Evolutionary conservation across 2,797 vertebrate species (phyloP).

Genomic region (Hoplostethus atlanticus): DNA sequence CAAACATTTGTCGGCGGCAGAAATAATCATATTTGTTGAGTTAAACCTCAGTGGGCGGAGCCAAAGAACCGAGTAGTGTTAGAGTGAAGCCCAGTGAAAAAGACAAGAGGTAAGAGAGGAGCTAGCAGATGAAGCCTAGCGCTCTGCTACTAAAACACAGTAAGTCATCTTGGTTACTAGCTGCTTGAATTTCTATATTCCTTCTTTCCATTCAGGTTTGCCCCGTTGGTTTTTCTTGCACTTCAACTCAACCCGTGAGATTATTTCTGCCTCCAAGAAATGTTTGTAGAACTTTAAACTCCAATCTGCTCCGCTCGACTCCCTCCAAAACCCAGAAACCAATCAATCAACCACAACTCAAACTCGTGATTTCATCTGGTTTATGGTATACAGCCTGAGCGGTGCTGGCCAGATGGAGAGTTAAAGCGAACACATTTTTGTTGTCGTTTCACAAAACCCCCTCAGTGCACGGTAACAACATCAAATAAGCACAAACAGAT

Average conservation of each 20-base stretch:
- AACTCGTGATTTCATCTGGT: slow-evolving; percentile 23
- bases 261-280: no score
- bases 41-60: background rate
- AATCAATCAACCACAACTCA: slow-evolving; percentile 30
- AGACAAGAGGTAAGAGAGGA: slow-evolving; percentile 22
- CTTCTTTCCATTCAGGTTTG: background rate
- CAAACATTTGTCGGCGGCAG: no score
- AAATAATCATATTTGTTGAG: no score
- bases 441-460: slow-evolving; percentile 60
- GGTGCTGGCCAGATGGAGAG: slow-evolving; percentile 65
- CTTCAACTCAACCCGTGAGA: no score
- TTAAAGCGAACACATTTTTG: slow-evolving; percentile 66
- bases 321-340: background rate
- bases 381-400: slow-evolving; percentile 8
- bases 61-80: slow-evolving; percentile 16
- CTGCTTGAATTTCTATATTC: background rate
- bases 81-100: slow-evolving; percentile 6
- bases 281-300: background rate
- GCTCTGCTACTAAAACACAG: background rate
- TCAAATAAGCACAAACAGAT: slow-evolving; percentile 66
- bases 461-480: slow-evolving; percentile 51
- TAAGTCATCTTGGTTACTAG: no score
- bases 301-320: background rate
- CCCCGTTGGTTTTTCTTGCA: no score
- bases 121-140: slow-evolving; percentile 13